Conservation (phyloP, 2,113 vertebrate species). For the Crotalus helleri region DNA sequence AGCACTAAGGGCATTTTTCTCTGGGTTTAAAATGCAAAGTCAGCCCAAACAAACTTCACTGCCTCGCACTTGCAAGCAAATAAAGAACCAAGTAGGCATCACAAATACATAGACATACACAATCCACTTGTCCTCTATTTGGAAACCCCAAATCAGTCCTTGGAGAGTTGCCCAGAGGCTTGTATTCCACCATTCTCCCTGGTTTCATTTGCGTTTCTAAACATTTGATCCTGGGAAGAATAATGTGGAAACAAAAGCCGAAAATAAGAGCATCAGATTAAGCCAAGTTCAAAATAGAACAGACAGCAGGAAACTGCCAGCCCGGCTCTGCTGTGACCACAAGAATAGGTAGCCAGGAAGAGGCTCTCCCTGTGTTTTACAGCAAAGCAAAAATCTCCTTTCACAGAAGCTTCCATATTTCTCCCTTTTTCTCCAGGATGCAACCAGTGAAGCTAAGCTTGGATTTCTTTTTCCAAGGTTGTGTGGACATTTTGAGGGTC, state of each 20-base stretch:
- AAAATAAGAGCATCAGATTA: neutral
- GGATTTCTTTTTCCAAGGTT: neutral
- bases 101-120: neutral
- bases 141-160: neutral
- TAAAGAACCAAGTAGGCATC: neutral
- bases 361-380: neutral
- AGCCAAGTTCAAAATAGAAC: slow-evolving; percentile 17
- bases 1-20: neutral
- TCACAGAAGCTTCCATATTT: neutral
- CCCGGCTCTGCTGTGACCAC: neutral
- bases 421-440: neutral
- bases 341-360: neutral
- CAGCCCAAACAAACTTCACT: neutral
- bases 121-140: neutral
- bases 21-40: neutral
- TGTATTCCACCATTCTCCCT: neutral
- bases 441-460: neutral
- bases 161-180: neutral
- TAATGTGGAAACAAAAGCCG: neutral
- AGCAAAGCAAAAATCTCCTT: neutral
- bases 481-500: neutral
- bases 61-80: neutral
- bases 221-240: neutral
- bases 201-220: neutral
- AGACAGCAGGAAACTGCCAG: slow-evolving; percentile 4